Evolutionary conservation across 2,797 vertebrate species (phyloP).

Genomic region (Lindbergichthys nudifrons): DNA sequence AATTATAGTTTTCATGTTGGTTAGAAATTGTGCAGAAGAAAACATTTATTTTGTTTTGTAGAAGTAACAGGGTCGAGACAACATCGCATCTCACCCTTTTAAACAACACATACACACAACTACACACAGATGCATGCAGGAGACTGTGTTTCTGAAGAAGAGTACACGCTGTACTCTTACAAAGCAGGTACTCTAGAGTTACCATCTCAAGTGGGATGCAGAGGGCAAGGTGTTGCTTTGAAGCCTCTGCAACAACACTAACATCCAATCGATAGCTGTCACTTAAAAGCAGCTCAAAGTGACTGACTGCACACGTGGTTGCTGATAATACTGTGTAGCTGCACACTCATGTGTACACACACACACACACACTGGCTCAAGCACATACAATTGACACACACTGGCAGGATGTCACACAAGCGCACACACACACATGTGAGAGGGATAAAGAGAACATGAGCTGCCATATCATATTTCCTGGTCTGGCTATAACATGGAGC

Average conservation of each 20-base stretch:
- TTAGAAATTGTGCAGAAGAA: constrained; percentile 29
- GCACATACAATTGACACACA: constrained; percentile 13
- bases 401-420: constrained; percentile 13
- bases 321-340: constrained; percentile 59
- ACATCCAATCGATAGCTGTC: constrained; percentile 77
- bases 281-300: constrained; percentile 75
- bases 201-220: constrained; percentile 60
- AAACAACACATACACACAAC: constrained; percentile 18
- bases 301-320: constrained; percentile 58
- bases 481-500: constrained; percentile 68
- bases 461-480: constrained; percentile 76
- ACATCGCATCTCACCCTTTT: constrained; percentile 26
- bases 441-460: constrained; percentile 72
- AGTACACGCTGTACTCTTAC: constrained; percentile 42
- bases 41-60: constrained; percentile 17
- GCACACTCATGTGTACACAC: constrained; percentile 41
- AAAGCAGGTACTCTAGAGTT: constrained; percentile 43
- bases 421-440: constrained; percentile 23
- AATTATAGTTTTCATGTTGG: neutral
- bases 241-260: constrained; percentile 70
- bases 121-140: constrained; percentile 25
- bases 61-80: constrained; percentile 32
- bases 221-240: constrained; percentile 65
- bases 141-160: constrained; percentile 23
- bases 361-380: constrained; percentile 1